Percentiles rank a stretch among this genome's conserved stretches.
Evolutionary conservation across 2,797 vertebrate species (phyloP).

Genomic region (Platyrinchus mystaceus): DNA sequence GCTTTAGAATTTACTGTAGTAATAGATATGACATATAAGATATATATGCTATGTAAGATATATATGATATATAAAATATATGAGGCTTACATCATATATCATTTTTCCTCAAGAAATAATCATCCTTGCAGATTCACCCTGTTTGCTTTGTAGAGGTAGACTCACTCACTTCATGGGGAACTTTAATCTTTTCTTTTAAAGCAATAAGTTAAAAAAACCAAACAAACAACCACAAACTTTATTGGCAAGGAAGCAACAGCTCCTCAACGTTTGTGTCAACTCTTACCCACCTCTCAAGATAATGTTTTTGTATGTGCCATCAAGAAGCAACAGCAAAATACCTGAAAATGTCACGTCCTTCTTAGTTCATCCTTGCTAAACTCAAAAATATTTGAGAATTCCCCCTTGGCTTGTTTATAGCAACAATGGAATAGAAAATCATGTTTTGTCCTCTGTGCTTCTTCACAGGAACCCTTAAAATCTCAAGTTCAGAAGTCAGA

Average conservation of each 20-base stretch:
- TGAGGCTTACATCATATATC: neutral
- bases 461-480: slow-evolving; percentile 17
- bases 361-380: slow-evolving; percentile 9
- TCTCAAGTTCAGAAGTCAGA: slow-evolving; percentile 12
- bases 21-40: no score
- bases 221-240: neutral
- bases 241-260: neutral
- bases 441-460: neutral
- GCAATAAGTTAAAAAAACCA: neutral
- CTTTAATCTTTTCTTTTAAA: neutral
- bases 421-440: neutral
- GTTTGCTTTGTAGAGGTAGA: neutral
- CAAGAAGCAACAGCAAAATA: neutral
- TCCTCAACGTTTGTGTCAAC: neutral
- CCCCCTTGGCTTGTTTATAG: neutral
- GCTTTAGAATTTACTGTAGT: neutral
- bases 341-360: slow-evolving; percentile 32
- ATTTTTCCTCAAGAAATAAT: neutral
- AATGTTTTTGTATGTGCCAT: neutral
- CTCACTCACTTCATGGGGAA: neutral
- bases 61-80: no score
- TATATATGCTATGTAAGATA: no score
- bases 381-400: neutral
- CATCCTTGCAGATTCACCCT: neutral
- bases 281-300: neutral